Conservation (phyloP, 2,113 vertebrate species). For the Carollia perspicillata region DNA sequence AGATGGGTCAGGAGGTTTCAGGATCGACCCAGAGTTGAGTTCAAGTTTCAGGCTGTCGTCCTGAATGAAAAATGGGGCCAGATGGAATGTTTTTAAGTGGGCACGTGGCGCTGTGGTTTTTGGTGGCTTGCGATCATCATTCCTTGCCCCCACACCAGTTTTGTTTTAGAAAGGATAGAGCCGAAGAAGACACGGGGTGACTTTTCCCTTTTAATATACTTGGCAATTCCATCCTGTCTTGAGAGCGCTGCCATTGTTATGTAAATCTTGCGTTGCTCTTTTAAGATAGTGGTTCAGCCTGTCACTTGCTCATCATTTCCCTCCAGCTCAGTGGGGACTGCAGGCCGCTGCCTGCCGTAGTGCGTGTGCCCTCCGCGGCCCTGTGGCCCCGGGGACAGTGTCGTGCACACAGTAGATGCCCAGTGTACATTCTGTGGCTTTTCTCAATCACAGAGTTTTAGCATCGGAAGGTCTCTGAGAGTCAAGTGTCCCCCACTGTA, state of each 20-base stretch:
- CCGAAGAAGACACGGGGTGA: conserved; percentile 45
- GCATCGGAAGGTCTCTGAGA: neutral
- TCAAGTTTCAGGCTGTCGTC: conserved; percentile 9
- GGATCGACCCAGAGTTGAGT: neutral
- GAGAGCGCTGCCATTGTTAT: conserved; percentile 50
- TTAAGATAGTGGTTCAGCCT: conserved; percentile 62
- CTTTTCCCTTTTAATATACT: conserved; percentile 5
- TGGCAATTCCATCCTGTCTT: conserved; percentile 26
- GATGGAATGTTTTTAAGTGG: conserved; percentile 9
- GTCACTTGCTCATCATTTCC: conserved; percentile 63
- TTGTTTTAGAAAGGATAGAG: conserved; percentile 39
- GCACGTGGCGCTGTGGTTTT: neutral
- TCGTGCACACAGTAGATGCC: neutral
- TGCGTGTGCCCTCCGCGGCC: neutral
- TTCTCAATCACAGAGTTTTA: conserved; percentile 13
- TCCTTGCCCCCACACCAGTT: neutral
- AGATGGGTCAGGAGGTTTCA: neutral
- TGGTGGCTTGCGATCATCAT: conserved; percentile 14
- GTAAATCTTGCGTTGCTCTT: conserved; percentile 59
- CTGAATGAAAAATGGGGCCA: conserved; percentile 34
- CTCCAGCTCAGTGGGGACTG: conserved; percentile 5
- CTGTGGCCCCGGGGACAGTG: neutral
- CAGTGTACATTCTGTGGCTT: neutral
- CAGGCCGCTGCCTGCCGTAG: neutral
- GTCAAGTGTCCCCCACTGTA: neutral